Evolutionary conservation across 1,140 invertebrate species (phyloP).

Genomic region (Drosophila saltans): DNA sequence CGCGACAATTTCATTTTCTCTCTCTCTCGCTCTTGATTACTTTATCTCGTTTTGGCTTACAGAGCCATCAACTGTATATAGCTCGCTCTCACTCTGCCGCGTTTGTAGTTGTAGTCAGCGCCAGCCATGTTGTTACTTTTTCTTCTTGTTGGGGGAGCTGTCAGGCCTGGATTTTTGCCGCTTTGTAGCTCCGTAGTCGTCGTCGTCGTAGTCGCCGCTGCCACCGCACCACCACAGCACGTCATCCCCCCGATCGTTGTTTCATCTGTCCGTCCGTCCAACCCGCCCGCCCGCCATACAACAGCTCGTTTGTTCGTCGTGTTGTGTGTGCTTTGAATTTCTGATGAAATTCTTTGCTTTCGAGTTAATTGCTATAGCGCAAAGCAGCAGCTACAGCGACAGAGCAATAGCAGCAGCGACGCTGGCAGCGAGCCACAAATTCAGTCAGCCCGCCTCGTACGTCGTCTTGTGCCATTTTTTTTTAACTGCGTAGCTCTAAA

Average conservation of each 20-base stretch:
- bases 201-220: constrained; percentile 18
- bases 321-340: constrained; percentile 77
- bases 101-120: constrained; percentile 68
- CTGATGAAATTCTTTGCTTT: constrained; percentile 82
- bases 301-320: constrained; percentile 11
- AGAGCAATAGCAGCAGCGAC: constrained; percentile 10
- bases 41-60: constrained; percentile 20
- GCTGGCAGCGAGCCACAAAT: constrained; percentile 6
- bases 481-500: constrained; percentile 33
- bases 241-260: constrained; percentile 52
- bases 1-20: constrained; percentile 73
- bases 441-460: constrained; percentile 25
- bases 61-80: constrained; percentile 7
- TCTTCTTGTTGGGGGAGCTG: constrained; percentile 58
- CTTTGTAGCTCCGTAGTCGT: constrained; percentile 24
- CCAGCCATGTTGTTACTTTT: constrained; percentile 51
- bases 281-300: not conserved
- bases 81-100: constrained; percentile 1
- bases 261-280: not conserved
- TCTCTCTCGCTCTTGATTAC: constrained; percentile 17
- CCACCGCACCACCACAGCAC: constrained; percentile 50
- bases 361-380: constrained; percentile 74
- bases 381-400: constrained; percentile 24
- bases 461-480: constrained; percentile 71
- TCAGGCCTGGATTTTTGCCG: constrained; percentile 36